These are phyloP conservation scores for Sciurus niger DNA, from an alignment of 2,113 vertebrate genomes.

Conservation along the genomic window DNA sequence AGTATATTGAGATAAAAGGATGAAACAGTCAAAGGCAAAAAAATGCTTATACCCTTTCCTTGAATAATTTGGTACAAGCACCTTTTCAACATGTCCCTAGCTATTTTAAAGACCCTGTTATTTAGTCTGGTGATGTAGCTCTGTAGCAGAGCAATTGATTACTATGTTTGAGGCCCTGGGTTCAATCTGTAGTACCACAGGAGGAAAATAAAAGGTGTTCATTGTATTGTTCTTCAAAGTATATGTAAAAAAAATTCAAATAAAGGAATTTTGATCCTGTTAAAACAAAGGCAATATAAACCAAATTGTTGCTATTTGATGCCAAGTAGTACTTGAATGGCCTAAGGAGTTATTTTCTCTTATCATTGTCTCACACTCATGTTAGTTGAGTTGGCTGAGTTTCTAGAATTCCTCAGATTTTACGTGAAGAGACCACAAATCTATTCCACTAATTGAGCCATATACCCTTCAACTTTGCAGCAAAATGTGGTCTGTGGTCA, in stretches of 20 bases:
- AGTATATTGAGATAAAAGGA: conserved; percentile 35
- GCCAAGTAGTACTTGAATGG: background rate
- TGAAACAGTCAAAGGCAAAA: conserved; percentile 1
- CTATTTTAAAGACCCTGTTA: conserved; percentile 43
- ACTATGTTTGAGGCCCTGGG: too few relatives aligned
- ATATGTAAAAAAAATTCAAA: background rate
- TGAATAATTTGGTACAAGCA: conserved; percentile 49
- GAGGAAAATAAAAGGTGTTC: background rate
- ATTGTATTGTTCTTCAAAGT: conserved; percentile 51
- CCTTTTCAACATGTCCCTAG: conserved; percentile 33
- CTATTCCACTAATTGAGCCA: conserved; percentile 63
- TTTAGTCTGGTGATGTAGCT: too few relatives aligned
- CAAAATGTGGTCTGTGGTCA: conserved; percentile 64
- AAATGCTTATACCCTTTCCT: background rate
- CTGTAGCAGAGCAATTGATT: too few relatives aligned
- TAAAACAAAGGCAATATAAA: conserved; percentile 70
- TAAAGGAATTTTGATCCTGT: background rate
- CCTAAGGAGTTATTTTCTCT: conserved; percentile 60
- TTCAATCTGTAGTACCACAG: too few relatives aligned
- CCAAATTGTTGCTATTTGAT: conserved; percentile 46
- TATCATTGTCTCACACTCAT: conserved; percentile 54
- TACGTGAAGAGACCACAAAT: conserved; percentile 63
- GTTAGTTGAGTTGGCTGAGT: conserved; percentile 60
- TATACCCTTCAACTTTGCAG: conserved; percentile 50
- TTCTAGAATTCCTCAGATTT: conserved; percentile 73